A percentile compares a stretch with the other conserved stretches of the same genome.
These are phyloP conservation scores for Cerastoderma edule DNA, from an alignment of 2,888 invertebrate species.

Conservation along the genomic window DNA sequence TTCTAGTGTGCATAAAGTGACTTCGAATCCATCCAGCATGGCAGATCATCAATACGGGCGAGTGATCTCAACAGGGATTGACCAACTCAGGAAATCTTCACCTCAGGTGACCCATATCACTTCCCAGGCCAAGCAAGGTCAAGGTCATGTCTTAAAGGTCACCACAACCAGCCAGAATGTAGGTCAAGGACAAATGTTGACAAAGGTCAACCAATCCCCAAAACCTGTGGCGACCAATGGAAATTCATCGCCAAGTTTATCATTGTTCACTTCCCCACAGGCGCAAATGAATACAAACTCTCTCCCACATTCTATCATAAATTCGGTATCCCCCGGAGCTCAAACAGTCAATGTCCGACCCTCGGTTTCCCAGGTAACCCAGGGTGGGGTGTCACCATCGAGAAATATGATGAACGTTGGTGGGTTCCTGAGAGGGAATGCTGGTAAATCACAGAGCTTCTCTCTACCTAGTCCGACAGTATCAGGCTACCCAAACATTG, in stretches of 20 bases:
- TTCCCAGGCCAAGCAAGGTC: conserved; percentile 38
- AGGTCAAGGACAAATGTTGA: conserved; percentile 34
- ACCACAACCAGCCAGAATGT: conserved; percentile 12
- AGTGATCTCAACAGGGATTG: conserved; percentile 22
- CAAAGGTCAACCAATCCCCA: conserved; percentile 20
- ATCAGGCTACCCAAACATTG: conserved; percentile 36
- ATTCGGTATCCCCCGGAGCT: background rate
- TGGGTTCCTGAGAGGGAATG: conserved; percentile 9
- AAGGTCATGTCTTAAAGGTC: conserved; percentile 25
- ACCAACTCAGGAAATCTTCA: conserved; percentile 56
- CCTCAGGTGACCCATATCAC: conserved; percentile 30
- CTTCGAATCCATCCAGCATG: conserved; percentile 14
- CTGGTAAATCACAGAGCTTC: conserved; percentile 25
- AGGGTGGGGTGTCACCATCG: conserved; percentile 1
- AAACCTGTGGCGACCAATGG: conserved; percentile 28
- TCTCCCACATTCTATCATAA: background rate
- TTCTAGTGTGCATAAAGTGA: conserved; percentile 4
- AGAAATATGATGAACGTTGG: conserved; percentile 10
- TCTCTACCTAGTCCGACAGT: conserved; percentile 15
- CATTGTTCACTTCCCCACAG: conserved; percentile 44
- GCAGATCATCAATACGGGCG: conserved; percentile 13
- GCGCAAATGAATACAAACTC: conserved; percentile 16
- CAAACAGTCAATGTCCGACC: conserved; percentile 1
- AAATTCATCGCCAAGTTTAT: conserved; percentile 34
- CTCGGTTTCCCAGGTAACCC: background rate